Evolutionary conservation across 2,113 vertebrate species (phyloP).

Genomic region (Nothoprocta perdicaria): DNA sequence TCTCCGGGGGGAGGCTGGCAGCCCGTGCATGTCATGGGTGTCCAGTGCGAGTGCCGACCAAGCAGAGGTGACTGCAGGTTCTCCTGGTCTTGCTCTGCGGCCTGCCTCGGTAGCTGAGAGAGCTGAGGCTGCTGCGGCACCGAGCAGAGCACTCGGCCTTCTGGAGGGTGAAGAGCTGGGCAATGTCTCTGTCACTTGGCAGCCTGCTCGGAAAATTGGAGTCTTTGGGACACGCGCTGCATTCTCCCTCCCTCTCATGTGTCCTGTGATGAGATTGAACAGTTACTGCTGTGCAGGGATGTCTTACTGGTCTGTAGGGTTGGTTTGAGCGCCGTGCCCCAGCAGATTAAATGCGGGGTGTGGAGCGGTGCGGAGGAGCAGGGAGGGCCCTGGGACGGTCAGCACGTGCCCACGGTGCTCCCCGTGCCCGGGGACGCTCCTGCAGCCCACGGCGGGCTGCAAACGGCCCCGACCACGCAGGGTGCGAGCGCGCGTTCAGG

Average conservation of each 20-base stretch:
- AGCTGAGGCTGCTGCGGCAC: background rate
- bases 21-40: too few species aligned
- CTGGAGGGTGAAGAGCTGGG: background rate
- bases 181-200: background rate
- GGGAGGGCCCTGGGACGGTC: background rate
- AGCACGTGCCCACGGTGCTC: background rate
- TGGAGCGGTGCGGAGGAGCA: background rate
- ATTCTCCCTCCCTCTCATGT: background rate
- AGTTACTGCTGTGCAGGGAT: background rate
- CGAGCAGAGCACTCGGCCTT: background rate
- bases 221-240: background rate
- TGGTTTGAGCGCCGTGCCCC: background rate
- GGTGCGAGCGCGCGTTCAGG: background rate
- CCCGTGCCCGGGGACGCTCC: too few species aligned
- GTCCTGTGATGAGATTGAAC: rapidly evolving
- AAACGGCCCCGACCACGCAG: background rate
- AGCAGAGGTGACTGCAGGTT: background rate
- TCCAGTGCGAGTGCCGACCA: too few species aligned
- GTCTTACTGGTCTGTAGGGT: background rate
- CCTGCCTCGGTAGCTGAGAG: background rate
- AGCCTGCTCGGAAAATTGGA: background rate
- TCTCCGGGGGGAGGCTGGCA: background rate
- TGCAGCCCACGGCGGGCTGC: background rate
- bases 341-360: too few species aligned
- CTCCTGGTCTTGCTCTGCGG: background rate